Percentiles rank a stretch among this genome's conserved stretches.
Conservation (phyloP, 2,113 vertebrate species). For the Scomber japonicus region DNA sequence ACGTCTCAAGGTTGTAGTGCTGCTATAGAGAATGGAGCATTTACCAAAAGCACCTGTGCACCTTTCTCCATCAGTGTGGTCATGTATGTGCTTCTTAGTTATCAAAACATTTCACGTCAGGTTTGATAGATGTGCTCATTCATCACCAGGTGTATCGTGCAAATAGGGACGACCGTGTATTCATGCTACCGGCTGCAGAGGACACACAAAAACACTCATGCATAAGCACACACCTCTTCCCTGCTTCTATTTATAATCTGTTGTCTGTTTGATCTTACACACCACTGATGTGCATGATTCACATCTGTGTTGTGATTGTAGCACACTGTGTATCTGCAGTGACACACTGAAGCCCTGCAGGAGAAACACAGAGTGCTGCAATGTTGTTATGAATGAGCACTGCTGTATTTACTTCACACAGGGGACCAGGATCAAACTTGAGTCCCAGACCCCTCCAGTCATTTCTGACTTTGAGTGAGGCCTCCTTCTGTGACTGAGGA, state of each 20-base stretch:
- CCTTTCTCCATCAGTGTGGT: neutral
- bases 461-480: no score
- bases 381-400: constrained; percentile 9
- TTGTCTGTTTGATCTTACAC: constrained; percentile 42
- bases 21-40: neutral
- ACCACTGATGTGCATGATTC: constrained; percentile 11
- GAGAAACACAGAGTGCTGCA: constrained; percentile 25
- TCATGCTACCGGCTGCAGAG: neutral
- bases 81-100: neutral
- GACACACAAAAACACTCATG: constrained; percentile 12
- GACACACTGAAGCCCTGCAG: constrained; percentile 24
- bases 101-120: neutral
- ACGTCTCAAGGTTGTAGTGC: constrained; percentile 49
- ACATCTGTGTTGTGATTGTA: constrained; percentile 2
- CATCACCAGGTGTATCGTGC: neutral
- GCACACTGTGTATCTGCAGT: constrained; percentile 14
- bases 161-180: neutral
- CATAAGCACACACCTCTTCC: constrained; percentile 16
- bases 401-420: neutral
- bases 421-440: neutral
- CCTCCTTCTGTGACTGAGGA: no score
- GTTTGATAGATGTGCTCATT: neutral
- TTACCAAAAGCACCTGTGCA: neutral
- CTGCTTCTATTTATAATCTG: constrained; percentile 41
- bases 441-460: neutral